Base-by-base conservation (phyloP, 2,113 vertebrate genomes). In the Passer montanus region DNA sequence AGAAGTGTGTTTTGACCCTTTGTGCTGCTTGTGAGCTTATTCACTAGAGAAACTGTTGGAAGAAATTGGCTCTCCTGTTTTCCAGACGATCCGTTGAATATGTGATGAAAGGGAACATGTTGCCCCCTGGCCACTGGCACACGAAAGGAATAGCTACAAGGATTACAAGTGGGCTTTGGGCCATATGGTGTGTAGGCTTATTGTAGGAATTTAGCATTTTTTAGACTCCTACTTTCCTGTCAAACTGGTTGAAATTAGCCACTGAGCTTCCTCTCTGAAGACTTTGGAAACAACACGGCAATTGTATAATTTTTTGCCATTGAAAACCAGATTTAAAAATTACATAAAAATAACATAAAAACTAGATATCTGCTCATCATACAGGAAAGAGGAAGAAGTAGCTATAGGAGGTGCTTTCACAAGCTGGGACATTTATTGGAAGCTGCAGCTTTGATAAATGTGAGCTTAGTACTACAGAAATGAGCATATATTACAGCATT, bases 101-200 rank as follows among this genome's bases (percentile, higher is more conserved):
- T 10, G 47, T 64, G 74, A 90, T 72, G 70, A 91, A 90, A 93
- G 63, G 64, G 83, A 95, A 86, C 50, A 80, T 39, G 67, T 90
- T 96, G 88, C 92, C 85, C 94, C 82, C 85, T 37, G 88, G 96
- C 83, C 94, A 90, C 82, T 88, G 85, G 85, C 67, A 94, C 50
- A 69, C 0, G 3, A 79, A 95, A 95, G 88, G 70, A 92, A 83
- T 73, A 87, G 75, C 79, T 94, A 56, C 75, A 94, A 85, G 75
- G 85, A 92, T 87, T 91, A 76, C 30, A 66, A 33, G 72, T 70
- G 92, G 92, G 92, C 94, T 93, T 79, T 73, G 79, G 63, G 75
- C 88, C 96, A 96, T 96, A 95, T 88, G 94, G 94, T 92, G 68
- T 88, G 96, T 96, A 96, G 96, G 95, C 92, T 94, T 92, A 92